Evolutionary conservation across 2,888 invertebrate genomes (phyloP).

Genomic region (Sepiola atlantica): DNA sequence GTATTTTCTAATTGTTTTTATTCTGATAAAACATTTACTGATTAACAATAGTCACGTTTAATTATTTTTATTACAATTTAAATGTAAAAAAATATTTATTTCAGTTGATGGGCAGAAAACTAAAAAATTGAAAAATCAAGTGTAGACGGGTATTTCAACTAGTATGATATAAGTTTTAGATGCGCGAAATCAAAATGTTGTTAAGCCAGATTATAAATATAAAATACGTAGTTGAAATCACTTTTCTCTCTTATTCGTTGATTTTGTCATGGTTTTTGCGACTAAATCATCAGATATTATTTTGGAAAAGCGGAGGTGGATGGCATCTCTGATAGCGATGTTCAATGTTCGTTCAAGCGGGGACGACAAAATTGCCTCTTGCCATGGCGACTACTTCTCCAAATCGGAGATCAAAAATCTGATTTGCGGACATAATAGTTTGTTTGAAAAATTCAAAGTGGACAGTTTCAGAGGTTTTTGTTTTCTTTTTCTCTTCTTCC

Average conservation of each 20-base stretch:
- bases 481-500: not conserved
- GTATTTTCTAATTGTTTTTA: no score
- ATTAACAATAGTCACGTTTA: no score
- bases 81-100: no score
- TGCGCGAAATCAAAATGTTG: not conserved
- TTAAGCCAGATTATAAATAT: not conserved
- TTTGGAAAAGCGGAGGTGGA: not conserved
- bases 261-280: not conserved
- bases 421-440: not conserved
- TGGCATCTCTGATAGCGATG: not conserved
- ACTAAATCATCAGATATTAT: constrained; percentile 32
- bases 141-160: no score
- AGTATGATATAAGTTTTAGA: not conserved
- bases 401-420: constrained; percentile 32
- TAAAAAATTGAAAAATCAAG: no score
- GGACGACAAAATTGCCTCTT: not conserved
- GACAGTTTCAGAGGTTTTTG: not conserved
- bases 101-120: no score
- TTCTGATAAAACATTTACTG: no score
- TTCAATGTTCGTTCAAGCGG: not conserved
- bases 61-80: no score
- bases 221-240: not conserved
- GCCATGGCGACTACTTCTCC: constrained; percentile 12
- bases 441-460: constrained; percentile 21
- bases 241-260: not conserved